Percentiles rank a stretch among this genome's conserved stretches.
phyloP scores from a whole-genome alignment of 2,888 invertebrate genomes.

The Diarsia brunnea region DNA sequence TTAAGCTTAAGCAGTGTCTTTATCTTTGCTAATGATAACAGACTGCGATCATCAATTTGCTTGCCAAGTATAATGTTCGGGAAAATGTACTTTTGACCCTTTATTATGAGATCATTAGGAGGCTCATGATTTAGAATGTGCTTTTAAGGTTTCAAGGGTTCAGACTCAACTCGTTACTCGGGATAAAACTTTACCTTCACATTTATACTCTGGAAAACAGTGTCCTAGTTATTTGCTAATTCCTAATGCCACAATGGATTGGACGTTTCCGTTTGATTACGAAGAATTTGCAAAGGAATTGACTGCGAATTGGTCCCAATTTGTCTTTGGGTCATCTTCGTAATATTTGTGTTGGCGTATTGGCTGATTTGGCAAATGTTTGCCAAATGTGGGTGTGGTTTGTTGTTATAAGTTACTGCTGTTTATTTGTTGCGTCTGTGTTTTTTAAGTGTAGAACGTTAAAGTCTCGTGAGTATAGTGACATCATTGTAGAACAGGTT shows the following conservation, averaged over 20 bases:
- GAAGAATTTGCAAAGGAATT: slow-evolving; percentile 55
- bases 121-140: slow-evolving; percentile 6
- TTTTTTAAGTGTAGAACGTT: neutral
- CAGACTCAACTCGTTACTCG: neutral
- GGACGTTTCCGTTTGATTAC: slow-evolving; percentile 49
- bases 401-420: slow-evolving; percentile 28
- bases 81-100: slow-evolving; percentile 18
- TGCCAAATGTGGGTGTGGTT: slow-evolving; percentile 40
- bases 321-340: slow-evolving; percentile 44
- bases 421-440: slow-evolving; percentile 12
- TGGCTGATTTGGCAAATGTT: slow-evolving; percentile 40
- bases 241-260: slow-evolving; percentile 53
- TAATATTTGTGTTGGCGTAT: slow-evolving; percentile 28
- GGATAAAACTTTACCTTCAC: neutral
- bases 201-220: neutral
- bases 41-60: slow-evolving; percentile 12
- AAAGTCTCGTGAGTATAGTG: slow-evolving; percentile 5
- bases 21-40: slow-evolving; percentile 7
- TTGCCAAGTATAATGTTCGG: slow-evolving; percentile 9
- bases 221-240: slow-evolving; percentile 21
- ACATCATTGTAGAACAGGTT: slow-evolving; percentile 38
- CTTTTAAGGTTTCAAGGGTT: slow-evolving; percentile 2
- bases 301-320: slow-evolving; percentile 56
- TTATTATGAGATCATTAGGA: slow-evolving; percentile 6
- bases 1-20: slow-evolving; percentile 4